Base-by-base conservation (phyloP, 23 tunicate species). In the Botrylloides violaceus region DNA sequence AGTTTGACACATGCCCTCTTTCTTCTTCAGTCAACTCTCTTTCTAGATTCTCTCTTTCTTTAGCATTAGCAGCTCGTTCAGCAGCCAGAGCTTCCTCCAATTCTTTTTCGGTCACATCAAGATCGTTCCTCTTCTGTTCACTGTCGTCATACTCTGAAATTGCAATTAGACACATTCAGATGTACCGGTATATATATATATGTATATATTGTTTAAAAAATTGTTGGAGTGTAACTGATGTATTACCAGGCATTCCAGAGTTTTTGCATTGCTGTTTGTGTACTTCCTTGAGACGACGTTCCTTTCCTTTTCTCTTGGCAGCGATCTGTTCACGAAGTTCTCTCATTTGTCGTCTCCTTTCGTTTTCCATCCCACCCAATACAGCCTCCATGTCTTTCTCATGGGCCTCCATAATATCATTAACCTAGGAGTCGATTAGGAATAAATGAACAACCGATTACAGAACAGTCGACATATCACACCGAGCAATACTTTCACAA, bases 321-420 rank as follows among this genome's bases (percentile, higher is more conserved):
- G 84, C 90, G 39, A 90, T 81, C 60, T 90, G 89, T 32, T 83
- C 85, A 63, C 80, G 73, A 50, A 90, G 75, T 53, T 83, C 90
- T 50, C 72, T 83, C 97, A 90, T 90, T 63, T 90, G 97, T 28
- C 85, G 71, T 2, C 50, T 38, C 27, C 88, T 43, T 66, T 90
- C 86, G 9, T 79, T 83, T 72, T 71, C 91, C 75, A 90, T 49
- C 0, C 83, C 89, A 2, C 82, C 84, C 26, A 90, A 78, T 18
- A 89, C 89, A 29, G 76, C 73, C 64, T 90, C 97, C 68, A 90
- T 43, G 22, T 83, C 97, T 27, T 53, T 66, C 49, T 85, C 89
- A 58, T 90, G 97, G 29, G 50, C 85, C 37, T 87, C 76, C 35
- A 90, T 71, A 6, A 88, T 62, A 6, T 58, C 57, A 25, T 77